These are phyloP conservation scores for Tragulus kanchil DNA, from an alignment of 2,113 vertebrate species.

Conservation along the genomic window DNA sequence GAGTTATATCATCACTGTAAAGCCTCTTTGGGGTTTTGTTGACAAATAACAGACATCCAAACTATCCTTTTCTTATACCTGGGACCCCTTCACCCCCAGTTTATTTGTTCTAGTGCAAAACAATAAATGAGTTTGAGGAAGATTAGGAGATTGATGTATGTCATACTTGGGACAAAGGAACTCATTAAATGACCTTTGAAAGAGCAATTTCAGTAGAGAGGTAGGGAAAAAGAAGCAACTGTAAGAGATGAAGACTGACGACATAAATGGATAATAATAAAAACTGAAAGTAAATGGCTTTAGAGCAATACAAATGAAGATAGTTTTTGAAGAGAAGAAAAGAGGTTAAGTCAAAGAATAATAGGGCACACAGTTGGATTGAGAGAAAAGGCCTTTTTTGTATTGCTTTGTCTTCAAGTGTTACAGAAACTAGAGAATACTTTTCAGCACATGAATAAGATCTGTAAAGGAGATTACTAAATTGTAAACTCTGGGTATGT, in stretches of 20 bases:
- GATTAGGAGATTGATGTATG: neutral
- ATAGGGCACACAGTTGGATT: neutral
- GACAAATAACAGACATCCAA: neutral
- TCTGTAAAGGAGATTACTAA: neutral
- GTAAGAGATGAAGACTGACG: neutral
- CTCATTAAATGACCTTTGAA: slow-evolving; percentile 10
- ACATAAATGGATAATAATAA: neutral
- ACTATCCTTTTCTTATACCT: neutral
- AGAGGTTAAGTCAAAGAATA: slow-evolving; percentile 21
- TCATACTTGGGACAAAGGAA: neutral
- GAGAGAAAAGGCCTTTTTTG: neutral
- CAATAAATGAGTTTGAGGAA: neutral
- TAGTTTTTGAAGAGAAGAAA: slow-evolving; percentile 1
- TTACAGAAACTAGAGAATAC: neutral
- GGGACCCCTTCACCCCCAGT: too few relatives aligned
- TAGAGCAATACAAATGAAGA: slow-evolving; percentile 43
- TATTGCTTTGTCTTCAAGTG: neutral
- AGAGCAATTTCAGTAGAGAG: neutral
- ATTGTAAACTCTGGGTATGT: neutral
- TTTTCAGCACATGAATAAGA: neutral
- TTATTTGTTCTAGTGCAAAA: neutral
- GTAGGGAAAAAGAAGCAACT: neutral
- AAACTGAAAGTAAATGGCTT: neutral
- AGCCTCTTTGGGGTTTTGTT: neutral
- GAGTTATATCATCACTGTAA: neutral